Evolutionary conservation across 2,888 invertebrate genomes (phyloP), one percentile per base, ranked within the genome.

Genomic region (Coenonympha glycerion): DNA sequence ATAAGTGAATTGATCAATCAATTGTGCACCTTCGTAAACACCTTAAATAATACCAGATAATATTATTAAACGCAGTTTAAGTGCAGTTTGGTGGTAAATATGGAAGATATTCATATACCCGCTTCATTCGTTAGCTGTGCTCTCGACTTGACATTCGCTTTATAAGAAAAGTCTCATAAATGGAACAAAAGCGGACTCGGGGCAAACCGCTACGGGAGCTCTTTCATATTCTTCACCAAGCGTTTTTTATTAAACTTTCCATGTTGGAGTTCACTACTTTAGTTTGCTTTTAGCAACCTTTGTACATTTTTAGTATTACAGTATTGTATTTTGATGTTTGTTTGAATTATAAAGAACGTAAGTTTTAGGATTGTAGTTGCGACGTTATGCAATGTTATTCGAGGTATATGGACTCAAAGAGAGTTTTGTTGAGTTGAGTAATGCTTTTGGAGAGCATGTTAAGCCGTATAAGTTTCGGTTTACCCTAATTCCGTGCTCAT

Each of bases 141-240:
- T 49, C 42, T 44, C 44, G 40, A 52, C 44, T 55, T 49, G 49
- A 52, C 49, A 44, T 55, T 49, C 34, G 34, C 47, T 52, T 55
- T 22, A n/a, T n/a, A 47, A 53, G 42, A 49, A 49, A 44, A 52
- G 46, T 49, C 47, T 47, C 28, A 46, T 49, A 50, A 53, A 47
- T 50, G 33, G 36, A 49, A 52, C 52, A 55, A 52, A 55, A 46
- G 47, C 18, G 9, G 31, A 30, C 44, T 34, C 34, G 8, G 45
- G n/a, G 36, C 22, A 26, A 22, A 26, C 34, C 45, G 24, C 34
- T 24, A 24, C 34, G 6, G 33, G 19, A 31, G 45, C 45, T 45
- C 34, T 33, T 34, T 34, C 45, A 33, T 45, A 45, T 45, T 44
- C 33, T 33, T 22, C 15, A 11, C 15, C 16, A 13, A 42, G 31